phyloP scores from a whole-genome alignment of 2,797 vertebrate genomes.

The Gadopsis bispinosus region DNA sequence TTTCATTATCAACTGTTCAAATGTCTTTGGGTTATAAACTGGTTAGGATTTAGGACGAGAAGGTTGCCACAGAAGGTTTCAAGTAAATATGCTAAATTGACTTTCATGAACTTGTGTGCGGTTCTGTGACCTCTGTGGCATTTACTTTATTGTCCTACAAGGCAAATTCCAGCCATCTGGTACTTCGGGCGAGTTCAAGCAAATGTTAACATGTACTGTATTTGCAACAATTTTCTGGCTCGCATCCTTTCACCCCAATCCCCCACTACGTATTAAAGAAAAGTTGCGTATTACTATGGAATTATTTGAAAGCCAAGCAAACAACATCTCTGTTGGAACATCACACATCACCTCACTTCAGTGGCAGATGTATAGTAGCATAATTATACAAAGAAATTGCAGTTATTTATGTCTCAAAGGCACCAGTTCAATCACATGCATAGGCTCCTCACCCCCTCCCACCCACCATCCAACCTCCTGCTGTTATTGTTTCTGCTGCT shows the following conservation, averaged over 20 bases:
- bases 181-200: slow-evolving; percentile 46
- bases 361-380: slow-evolving; percentile 38
- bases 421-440: slow-evolving; percentile 59
- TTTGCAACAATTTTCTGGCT: slow-evolving; percentile 43
- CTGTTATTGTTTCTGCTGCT: slow-evolving; percentile 41
- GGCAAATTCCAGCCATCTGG: slow-evolving; percentile 61
- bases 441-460: slow-evolving; percentile 23
- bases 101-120: slow-evolving; percentile 50
- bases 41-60: background rate
- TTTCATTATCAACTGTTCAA: background rate
- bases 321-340: slow-evolving; percentile 20
- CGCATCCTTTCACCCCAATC: background rate
- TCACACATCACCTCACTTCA: slow-evolving; percentile 29
- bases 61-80: background rate
- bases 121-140: slow-evolving; percentile 60
- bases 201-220: slow-evolving; percentile 65
- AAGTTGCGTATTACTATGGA: slow-evolving; percentile 2
- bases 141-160: slow-evolving; percentile 57
- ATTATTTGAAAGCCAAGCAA: slow-evolving; percentile 37
- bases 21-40: slow-evolving; percentile 28
- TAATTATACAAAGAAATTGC: slow-evolving; percentile 54
- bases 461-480: slow-evolving; percentile 42
- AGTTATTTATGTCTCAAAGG: slow-evolving; percentile 66
- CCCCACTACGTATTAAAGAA: background rate
- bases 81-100: slow-evolving; percentile 65